Evolutionary conservation across 2,113 vertebrate genomes (phyloP), one percentile per base, ranked within the genome.

Genomic region (Tragelaphus strepsiceros): DNA sequence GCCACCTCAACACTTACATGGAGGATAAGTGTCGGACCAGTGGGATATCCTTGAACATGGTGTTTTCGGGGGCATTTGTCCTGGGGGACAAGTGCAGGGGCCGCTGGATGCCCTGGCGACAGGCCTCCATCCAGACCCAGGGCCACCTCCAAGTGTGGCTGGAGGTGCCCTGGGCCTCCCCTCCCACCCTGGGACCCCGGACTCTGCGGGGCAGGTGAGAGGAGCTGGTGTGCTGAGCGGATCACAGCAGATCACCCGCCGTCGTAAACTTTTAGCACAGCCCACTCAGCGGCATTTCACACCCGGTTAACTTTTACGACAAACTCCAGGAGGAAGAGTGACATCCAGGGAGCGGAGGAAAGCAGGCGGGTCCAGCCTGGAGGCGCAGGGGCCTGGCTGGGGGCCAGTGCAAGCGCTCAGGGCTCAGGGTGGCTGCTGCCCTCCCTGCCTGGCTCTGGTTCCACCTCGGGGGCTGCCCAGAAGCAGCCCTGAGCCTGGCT

Each of bases 291-390:
- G 71, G 92, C 96, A 98, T 98, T 98, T 98, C 98, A 98, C 97
- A 96, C 97, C 97, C 88, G 96, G 98, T 99, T 98, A 98, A 97
- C 97, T 98, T 98, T 98, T 97, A 98, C 28, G 94, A 85, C 96
- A 39, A 17, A 64, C 93, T 82, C 95, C 58, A 6, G 96, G 97
- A 97, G 97, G 98, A 97, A 98, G 97, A 84, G 93, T 77, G 93
- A 92, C 93, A 90, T 83, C 93, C n/a, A 82, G 6, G 67, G 64
- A 94, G 92, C 96, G 92, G 86, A 4, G 28, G 43, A 8, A 30
- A 4, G 62, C 32, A 0, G 0, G 26, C 54, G 3, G 2, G 82
- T 88, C 77, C 74, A 17, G 86, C n/a, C 13, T 5, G 32, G 53
- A 51, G 88, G 58, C 21, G 32, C 0, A n/a, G 49, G 56, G 59